A percentile compares a stretch with the other conserved stretches of the same genome.
Conservation (phyloP, 2,113 vertebrate species). For the Ursus arctos region DNA sequence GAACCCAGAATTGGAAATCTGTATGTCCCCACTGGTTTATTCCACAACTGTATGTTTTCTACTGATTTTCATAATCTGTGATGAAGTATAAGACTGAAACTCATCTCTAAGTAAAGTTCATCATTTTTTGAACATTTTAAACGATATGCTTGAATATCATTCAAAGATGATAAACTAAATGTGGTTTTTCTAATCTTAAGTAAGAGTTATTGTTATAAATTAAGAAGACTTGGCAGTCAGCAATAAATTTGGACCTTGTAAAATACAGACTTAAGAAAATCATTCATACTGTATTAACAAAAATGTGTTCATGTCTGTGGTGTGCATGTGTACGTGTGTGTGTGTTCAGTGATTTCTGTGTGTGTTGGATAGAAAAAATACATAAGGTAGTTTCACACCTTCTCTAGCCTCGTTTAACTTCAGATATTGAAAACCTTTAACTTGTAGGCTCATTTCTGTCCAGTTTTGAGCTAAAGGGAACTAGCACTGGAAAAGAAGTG, state of each 20-base stretch:
- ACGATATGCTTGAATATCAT: neutral
- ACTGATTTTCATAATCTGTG: neutral
- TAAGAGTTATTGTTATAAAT: constrained; percentile 33
- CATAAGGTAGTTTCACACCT: neutral
- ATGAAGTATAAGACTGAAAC: neutral
- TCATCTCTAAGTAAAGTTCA: neutral
- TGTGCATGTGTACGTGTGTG: neutral
- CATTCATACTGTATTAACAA: neutral
- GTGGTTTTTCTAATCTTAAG: neutral
- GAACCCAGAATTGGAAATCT: constrained; percentile 35
- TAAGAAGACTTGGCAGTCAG: neutral
- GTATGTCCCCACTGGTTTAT: neutral
- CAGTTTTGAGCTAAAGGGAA: neutral
- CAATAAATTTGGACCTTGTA: neutral
- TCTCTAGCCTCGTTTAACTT: constrained; percentile 9
- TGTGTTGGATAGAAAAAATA: neutral
- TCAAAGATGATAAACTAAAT: neutral
- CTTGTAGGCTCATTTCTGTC: neutral
- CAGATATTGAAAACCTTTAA: neutral
- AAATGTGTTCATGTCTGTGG: neutral
- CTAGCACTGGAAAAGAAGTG: neutral
- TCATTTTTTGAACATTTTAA: constrained; percentile 24
- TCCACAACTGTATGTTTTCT: neutral
- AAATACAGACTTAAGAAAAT: neutral
- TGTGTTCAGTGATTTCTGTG: neutral